Evolutionary conservation across 2,888 invertebrate species (phyloP), one percentile per base, ranked within the genome.

Genomic region (Lysandra bellargus): DNA sequence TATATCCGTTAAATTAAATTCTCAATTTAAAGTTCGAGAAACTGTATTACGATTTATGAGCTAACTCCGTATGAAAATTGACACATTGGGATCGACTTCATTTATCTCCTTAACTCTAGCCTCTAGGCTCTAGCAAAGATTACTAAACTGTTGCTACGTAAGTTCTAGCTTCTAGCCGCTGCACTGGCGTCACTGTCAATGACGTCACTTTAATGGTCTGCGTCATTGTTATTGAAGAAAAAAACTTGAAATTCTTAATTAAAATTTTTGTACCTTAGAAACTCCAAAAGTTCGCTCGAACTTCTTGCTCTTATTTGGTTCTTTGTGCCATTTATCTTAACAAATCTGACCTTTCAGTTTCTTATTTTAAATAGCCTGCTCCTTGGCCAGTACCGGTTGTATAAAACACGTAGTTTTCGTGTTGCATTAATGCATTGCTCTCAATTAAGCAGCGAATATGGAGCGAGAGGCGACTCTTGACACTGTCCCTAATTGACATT

Each of bases 401-500:
- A 33, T 37, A 69, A 69, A 69, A 69, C 14, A 1, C 33, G 69
- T 37, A 69, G 69, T 40, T 44, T 74, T 53, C 30, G 57, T 57
- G 49, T 76, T 76, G 57, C 33, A 57, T 76, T 23, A 53, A 49
- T 49, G 75, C 49, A 49, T 74, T 44, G 30, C 49, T 75, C 75
- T 75, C 14, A 53, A 14, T 57, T 14, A 30, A 57, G 57, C 5
- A 57, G 76, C 33, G 53, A 53, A 57, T 76, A 14, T 75, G n/a
- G 40, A n/a, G 23, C 44, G 74, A 23, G 53, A 23, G 12, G 4
- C 49, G 57, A 76, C 33, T 44, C 76, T 76, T 76, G 76, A 76
- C 76, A 57, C 76, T 57, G 57, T 57, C 57, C 76, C 9, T 76
- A 76, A 76, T 76, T 76, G 76, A 49, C 49, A 53, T 49, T 53